Base-by-base conservation (phyloP, 1,140 invertebrate species). In the Saxidomus purpurata region DNA sequence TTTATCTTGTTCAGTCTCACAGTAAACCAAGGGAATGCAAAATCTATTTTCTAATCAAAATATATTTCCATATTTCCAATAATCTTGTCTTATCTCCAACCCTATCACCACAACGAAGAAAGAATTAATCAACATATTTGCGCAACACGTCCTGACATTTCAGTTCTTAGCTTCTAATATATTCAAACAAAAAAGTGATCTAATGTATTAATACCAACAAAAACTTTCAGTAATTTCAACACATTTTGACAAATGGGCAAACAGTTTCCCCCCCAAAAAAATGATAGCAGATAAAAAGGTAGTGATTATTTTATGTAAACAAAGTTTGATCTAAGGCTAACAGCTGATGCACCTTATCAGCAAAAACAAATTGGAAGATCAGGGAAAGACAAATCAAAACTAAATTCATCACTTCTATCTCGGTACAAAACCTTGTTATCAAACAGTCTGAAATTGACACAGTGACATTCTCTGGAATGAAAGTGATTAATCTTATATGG, bases 321-420 rank as follows among this genome's bases (percentile, higher is more conserved):
- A 67, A 67, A 67, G n/a, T 22, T 8, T 11, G 25, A 67, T 31
- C 61, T 67, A 31, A 67, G 31, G 61, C 25, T 67, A 67, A 67
- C 25, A 31, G 36, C 34, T 71, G 67, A 71, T 22, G 36, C 15
- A 67, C 6, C 61, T 71, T 38, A 71, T 38, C 67, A 71, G 36
- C 34, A 6, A 15, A 38, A 71, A 71, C 67, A 71, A 71, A 71
- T 71, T 71, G 67, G 67, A 8, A 36, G 38, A 71, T 71, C 67
- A 71, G 1, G 34, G 36, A 38, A 71, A 71, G 67, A 71, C 67
- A 71, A 71, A 71, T 71, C 34, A 71, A 71, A 71, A 15, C 67
- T 40, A 38, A 71, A 71, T 71, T 15, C 15, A 28, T 71, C 67
- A 71, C 1, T 71, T 71, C 28, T 71, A 71, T 71, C 67, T 71